Conservation (phyloP, 2,888 invertebrate genomes). For the Spodoptera exigua region DNA sequence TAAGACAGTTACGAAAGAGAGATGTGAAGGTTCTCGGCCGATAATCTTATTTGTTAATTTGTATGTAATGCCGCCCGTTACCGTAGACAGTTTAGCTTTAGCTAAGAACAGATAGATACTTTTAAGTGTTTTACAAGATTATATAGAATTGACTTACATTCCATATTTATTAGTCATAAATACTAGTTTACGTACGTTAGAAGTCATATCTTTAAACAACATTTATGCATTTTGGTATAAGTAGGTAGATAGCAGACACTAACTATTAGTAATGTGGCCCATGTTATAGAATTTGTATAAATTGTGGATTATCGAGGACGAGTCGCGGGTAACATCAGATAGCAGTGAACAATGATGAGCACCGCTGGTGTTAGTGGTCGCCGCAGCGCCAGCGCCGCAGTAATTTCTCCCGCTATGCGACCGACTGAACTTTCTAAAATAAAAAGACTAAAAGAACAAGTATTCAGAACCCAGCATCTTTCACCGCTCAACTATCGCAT, state of each 20-base stretch:
- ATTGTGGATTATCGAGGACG: slow-evolving; percentile 44
- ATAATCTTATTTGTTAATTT: slow-evolving; percentile 85
- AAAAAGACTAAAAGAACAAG: slow-evolving; percentile 84
- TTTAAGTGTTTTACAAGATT: slow-evolving; percentile 68
- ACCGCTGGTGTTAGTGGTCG: slow-evolving; percentile 78
- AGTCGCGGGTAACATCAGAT: slow-evolving; percentile 69
- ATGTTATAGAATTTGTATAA: slow-evolving; percentile 20
- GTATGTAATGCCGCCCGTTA: slow-evolving; percentile 88
- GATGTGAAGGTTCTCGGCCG: slow-evolving; percentile 76
- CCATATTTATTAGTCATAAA: slow-evolving; percentile 75
- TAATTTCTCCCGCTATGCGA: slow-evolving; percentile 86
- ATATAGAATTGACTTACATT: slow-evolving; percentile 71
- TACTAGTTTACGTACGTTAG: slow-evolving; percentile 68
- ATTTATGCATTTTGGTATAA: slow-evolving; percentile 71
- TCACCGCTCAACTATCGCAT: slow-evolving; percentile 85
- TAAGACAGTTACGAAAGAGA: slow-evolving; percentile 77
- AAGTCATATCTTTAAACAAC: slow-evolving; percentile 67
- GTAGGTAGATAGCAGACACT: slow-evolving; percentile 64
- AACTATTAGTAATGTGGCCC: slow-evolving; percentile 49
- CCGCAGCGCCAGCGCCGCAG: slow-evolving; percentile 65
- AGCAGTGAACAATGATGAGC: slow-evolving; percentile 80
- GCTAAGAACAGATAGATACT: slow-evolving; percentile 79
- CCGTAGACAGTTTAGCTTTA: slow-evolving; percentile 86
- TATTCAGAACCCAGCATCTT: slow-evolving; percentile 85
- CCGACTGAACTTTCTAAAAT: slow-evolving; percentile 88